A percentile compares a stretch with the other conserved stretches of the same genome.
Conservation (phyloP, 2,888 invertebrate genomes). For the Nymphalis polychloros region DNA sequence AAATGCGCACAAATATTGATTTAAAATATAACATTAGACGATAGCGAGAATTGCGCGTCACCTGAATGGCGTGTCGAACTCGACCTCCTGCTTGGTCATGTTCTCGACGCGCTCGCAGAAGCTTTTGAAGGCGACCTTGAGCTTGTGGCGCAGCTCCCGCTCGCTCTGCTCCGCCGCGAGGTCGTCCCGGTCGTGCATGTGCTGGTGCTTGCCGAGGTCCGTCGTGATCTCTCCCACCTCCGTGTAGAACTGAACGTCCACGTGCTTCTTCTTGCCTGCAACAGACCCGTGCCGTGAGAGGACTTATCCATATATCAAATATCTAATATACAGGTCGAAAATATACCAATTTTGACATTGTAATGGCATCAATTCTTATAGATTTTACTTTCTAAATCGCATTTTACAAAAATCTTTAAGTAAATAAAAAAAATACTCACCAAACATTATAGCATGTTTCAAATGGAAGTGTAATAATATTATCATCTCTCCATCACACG, state of each 20-base stretch:
- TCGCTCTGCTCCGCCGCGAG: slow-evolving; percentile 99
- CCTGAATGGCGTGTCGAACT: slow-evolving; percentile 98
- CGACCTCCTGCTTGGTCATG: slow-evolving; percentile 97
- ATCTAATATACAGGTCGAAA: too few species aligned
- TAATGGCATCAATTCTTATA: too few species aligned
- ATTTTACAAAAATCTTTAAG: not conserved
- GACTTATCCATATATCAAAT: too few species aligned
- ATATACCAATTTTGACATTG: too few species aligned
- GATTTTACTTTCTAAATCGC: not conserved
- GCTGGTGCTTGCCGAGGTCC: slow-evolving; percentile 99
- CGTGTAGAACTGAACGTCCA: slow-evolving; percentile 99
- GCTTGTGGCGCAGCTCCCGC: slow-evolving; percentile 95
- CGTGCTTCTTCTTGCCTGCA: slow-evolving; percentile 95
- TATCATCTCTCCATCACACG: slow-evolving; percentile 99
- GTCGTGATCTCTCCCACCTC: slow-evolving; percentile 99
- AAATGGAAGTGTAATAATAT: slow-evolving; percentile 99
- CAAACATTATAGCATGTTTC: slow-evolving; percentile 99
- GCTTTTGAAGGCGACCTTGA: slow-evolving; percentile 98
- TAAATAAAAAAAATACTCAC: slow-evolving; percentile 68
- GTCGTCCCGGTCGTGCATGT: slow-evolving; percentile 99
- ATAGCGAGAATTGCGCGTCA: slow-evolving; percentile 34
- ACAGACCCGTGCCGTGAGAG: too few species aligned
- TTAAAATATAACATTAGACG: too few species aligned
- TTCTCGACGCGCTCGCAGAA: slow-evolving; percentile 98
- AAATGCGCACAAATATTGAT: too few species aligned